phyloP scores from a whole-genome alignment of 2,797 vertebrate species.

The Clarias laeviceps region DNA sequence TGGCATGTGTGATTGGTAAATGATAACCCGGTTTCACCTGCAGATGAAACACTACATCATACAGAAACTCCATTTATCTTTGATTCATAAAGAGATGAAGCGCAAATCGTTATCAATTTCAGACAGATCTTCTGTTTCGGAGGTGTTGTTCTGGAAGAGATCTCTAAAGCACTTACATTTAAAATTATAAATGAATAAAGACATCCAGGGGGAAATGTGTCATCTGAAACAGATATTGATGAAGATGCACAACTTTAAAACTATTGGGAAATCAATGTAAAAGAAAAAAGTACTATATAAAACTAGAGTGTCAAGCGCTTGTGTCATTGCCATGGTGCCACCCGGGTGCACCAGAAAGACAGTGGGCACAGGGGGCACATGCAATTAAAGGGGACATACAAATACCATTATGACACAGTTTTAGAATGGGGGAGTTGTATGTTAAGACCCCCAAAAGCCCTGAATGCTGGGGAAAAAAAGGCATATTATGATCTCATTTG shows the following conservation, averaged over 20 bases:
- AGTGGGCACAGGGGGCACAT: too few species aligned
- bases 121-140: not conserved
- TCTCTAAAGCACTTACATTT: not conserved
- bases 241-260: not conserved
- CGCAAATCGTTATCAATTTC: not conserved
- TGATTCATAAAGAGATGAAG: not conserved
- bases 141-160: not conserved
- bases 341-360: too few species aligned
- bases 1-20: not conserved
- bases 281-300: not conserved
- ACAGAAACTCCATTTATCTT: not conserved
- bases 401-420: too few species aligned
- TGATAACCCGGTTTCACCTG: not conserved
- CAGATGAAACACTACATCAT: not conserved
- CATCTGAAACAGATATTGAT: not conserved
- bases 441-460: too few species aligned
- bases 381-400: too few species aligned
- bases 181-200: not conserved
- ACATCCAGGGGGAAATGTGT: too few species aligned
- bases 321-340: too few species aligned
- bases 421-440: too few species aligned
- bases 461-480: too few species aligned
- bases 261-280: not conserved
- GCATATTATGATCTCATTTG: too few species aligned
- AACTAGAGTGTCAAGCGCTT: too few species aligned